Percentiles rank a stretch among this genome's conserved stretches.
Conservation (phyloP, 2,113 vertebrate species). For the Erythrolamprus reginae region DNA sequence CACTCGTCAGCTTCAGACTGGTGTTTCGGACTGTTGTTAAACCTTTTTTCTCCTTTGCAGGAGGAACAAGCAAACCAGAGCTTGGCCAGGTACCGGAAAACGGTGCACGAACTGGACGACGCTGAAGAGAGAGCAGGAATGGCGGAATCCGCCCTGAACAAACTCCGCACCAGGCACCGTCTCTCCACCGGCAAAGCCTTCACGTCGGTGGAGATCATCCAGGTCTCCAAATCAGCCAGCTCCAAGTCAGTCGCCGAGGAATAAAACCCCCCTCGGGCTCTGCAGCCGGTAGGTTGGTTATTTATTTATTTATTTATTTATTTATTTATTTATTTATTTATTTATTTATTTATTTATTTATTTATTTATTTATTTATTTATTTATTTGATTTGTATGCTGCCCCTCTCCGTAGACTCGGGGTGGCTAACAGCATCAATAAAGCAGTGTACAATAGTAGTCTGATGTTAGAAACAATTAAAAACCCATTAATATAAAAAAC, state of each 20-base stretch:
- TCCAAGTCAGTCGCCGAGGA: conserved; percentile 52
- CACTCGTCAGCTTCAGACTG: no score
- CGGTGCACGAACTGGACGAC: conserved; percentile 48
- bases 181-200: conserved; percentile 60
- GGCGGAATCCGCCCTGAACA: conserved; percentile 64
- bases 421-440: no score
- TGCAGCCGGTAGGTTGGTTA: conserved; percentile 4
- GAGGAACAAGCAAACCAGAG: conserved; percentile 70
- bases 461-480: no score
- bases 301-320: no score
- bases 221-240: conserved; percentile 58
- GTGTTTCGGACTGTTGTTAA: no score
- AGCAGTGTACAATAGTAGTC: no score
- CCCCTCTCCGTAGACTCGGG: no score
- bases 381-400: no score
- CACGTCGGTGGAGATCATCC: conserved; percentile 64
- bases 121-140: conserved; percentile 60
- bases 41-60: conserved; percentile 19
- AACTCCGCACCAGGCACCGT: conserved; percentile 58
- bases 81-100: conserved; percentile 66
- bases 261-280: background rate
- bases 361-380: no score
- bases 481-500: no score
- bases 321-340: no score
- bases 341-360: no score